Base-by-base conservation (phyloP, 2,797 vertebrate genomes). In the Hippopotamyrus pictus region DNA sequence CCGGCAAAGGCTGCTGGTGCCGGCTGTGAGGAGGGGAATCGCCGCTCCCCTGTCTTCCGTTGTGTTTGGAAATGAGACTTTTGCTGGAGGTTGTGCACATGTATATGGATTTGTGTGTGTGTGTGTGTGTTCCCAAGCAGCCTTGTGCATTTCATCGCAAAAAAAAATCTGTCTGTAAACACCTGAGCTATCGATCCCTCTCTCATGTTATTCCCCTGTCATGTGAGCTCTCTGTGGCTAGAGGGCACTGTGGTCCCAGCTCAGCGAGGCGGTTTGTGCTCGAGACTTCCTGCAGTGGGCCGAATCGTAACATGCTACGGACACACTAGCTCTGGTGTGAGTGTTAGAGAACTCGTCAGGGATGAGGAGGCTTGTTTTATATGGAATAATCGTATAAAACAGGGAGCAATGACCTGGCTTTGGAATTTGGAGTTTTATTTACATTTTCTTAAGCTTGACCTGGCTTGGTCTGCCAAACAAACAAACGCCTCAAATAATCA, bases 241-340 rank as follows among this genome's bases (percentile, higher is more conserved):
- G 98, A 97, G 97, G 98, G 98, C 96, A 97, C 96, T 95, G 95
- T 96, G 89, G 90, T 93, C 93, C 94, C 33, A 93, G 92, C 92
- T 88, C 92, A 44, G 50, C 11, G 1, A 89, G 22, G 29, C 73
- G 9, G n/a, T 33, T 4, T 86, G 22, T 3, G 83, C 9, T 6
- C 9, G 19, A 1, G 17, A 48, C 79, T n/a, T 48, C 19, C 44
- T 41, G 46, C 44, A 44, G 44, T 83, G 44, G 79, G 7, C 19
- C 11, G 14, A 48, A 9, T 9, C 2, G n/a, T 37, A 83, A 41
- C 41, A 44, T 83, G 33, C 22, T 22, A 69, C 25, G 12, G 19
- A 37, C 37, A 29, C 33, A 83, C 83, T 12, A 59, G n/a, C n/a
- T 62, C 53, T 79, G 76, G n/a, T 83, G 73, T 83, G 17, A 82